These are phyloP conservation scores for Tribolium freemani DNA, from an alignment of 2,888 invertebrate genomes.

Conservation along the genomic window DNA sequence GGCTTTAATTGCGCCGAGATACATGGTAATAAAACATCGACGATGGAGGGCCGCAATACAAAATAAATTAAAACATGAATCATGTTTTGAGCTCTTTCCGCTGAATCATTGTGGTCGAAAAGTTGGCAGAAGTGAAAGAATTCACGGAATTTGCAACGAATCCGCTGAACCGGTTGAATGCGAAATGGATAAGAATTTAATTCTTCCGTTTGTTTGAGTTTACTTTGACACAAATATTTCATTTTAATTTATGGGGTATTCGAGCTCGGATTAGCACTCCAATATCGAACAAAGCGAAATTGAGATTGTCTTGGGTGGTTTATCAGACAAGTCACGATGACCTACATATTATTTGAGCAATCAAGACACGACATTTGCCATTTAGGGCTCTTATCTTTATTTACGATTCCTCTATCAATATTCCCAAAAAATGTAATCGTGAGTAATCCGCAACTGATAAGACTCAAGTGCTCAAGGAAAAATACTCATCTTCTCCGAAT, in stretches of 20 bases:
- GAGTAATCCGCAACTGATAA: not conserved
- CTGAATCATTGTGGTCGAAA: slow-evolving; percentile 32
- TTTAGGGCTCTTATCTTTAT: slow-evolving; percentile 2
- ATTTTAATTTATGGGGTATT: slow-evolving; percentile 23
- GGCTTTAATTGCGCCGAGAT: slow-evolving; percentile 36
- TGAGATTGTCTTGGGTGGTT: not conserved
- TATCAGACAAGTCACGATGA: not conserved
- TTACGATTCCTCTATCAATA: not conserved
- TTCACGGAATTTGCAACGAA: slow-evolving; percentile 19
- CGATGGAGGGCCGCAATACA: slow-evolving; percentile 15
- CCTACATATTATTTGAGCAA: slow-evolving; percentile 10
- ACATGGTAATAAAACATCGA: slow-evolving; percentile 36
- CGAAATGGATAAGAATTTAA: slow-evolving; percentile 29
- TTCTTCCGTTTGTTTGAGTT: slow-evolving; percentile 30
- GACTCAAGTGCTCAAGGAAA: too few relatives aligned
- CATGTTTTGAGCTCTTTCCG: not conserved
- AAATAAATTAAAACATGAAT: not conserved
- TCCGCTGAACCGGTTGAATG: slow-evolving; percentile 5
- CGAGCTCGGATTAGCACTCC: too few relatives aligned
- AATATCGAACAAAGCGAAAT: not conserved
- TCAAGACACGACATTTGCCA: slow-evolving; percentile 12
- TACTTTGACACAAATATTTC: slow-evolving; percentile 28
- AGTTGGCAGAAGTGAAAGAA: slow-evolving; percentile 24
- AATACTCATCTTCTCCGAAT: too few relatives aligned
- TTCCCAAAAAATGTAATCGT: not conserved